Conservation (phyloP, 1,140 invertebrate species). For the Calephelis nemesis region DNA sequence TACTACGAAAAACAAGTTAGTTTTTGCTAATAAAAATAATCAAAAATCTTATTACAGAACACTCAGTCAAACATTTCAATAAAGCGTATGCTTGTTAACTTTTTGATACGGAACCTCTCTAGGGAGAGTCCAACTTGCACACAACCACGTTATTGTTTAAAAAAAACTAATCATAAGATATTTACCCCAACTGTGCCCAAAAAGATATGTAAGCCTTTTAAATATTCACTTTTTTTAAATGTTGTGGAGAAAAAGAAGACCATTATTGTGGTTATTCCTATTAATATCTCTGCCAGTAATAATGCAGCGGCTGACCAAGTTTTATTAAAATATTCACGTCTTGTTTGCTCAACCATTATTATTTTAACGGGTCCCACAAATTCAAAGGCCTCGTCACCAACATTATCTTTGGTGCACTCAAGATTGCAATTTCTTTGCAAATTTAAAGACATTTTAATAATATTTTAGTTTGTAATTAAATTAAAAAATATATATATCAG, state of each 20-base stretch:
- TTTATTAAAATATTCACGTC: constrained; percentile 33
- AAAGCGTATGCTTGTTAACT: too few relatives aligned
- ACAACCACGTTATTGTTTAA: not conserved
- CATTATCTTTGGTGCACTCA: constrained; percentile 39
- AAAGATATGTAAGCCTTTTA: constrained; percentile 41
- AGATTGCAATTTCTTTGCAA: constrained; percentile 39
- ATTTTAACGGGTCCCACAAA: constrained; percentile 62
- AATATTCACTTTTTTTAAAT: constrained; percentile 28
- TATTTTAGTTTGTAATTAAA: not conserved
- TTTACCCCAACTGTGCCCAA: constrained; percentile 53
- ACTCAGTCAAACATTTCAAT: too few relatives aligned
- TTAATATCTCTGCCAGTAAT: constrained; percentile 39
- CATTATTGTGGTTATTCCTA: constrained; percentile 37
- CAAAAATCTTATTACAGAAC: too few relatives aligned
- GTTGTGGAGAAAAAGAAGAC: constrained; percentile 39
- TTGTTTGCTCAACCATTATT: constrained; percentile 47
- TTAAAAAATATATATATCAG: not conserved
- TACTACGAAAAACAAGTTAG: too few relatives aligned
- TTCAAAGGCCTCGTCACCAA: constrained; percentile 33
- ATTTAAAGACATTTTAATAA: too few relatives aligned
- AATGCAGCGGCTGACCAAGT: constrained; percentile 39
- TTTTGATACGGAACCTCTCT: too few relatives aligned
- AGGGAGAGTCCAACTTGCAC: too few relatives aligned
- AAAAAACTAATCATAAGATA: constrained; percentile 2
- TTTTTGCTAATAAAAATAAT: too few relatives aligned